Base-by-base conservation (phyloP, 2,888 invertebrate species). In the Dynastes tityus region DNA sequence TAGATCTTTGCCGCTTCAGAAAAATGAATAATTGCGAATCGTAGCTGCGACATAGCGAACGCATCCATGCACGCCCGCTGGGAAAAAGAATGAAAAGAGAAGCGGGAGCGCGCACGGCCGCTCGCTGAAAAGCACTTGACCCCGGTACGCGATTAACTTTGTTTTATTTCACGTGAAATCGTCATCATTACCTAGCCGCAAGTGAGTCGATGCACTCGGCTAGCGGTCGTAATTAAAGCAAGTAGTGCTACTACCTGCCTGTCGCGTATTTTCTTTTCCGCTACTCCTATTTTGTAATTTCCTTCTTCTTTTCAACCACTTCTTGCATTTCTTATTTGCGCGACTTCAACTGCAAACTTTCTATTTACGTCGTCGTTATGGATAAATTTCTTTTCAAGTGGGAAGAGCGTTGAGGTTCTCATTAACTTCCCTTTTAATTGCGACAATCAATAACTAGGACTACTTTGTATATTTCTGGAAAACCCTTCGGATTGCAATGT, bases 1-100 rank as follows among this genome's bases (percentile, higher is more conserved):
- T 78, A 78, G 64, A 53, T 6, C 51, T 2, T 63, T 51, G 22
- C 9, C 45, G 53, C 40, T 58, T 13, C 40, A 67, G 40, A 65
- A 78, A 73, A 73, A 71, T 78, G 78, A 78, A 64, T 78, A 78
- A 78, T 73, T 78, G 40, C 65, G 58, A 53, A 37, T 22, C 55
- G 45, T 76, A 76, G 68, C 68, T 76, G 58, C 76, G 32, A 68
- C 76, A 76, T 27, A 27, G 61, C 61, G 22, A 45, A 37, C 45
- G 22, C 45, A 22, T 16, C 8, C 61, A 16, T 37, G 40, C 27
- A 73, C 37, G 22, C 16, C 65, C 40, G n/a, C 40, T 13, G 9
- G 40, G 22, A 55, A 13, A 37, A n/a, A 65, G 13, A 22, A 16
- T 53, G 29, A 53, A 74, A 61, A 61, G 27, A 40, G 29, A 27